Evolutionary conservation across 2,113 vertebrate genomes (phyloP).

Genomic region (Probosciger aterrimus): DNA sequence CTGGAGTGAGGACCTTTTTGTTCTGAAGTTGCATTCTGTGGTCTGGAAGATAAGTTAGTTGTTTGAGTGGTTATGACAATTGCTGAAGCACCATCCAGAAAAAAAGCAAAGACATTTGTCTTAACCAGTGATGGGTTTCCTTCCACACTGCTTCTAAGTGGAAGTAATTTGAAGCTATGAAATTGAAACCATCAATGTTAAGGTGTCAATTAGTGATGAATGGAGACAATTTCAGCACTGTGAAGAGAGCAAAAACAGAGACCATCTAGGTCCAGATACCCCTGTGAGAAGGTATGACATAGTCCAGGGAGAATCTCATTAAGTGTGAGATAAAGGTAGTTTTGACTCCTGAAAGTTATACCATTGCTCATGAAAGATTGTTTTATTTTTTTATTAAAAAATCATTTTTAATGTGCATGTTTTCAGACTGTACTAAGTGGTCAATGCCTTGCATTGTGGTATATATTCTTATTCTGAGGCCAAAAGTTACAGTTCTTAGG

Average conservation of each 20-base stretch:
- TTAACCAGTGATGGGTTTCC: background rate
- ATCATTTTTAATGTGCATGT: background rate
- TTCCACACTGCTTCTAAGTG: background rate
- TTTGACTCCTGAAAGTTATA: background rate
- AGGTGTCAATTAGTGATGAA: background rate
- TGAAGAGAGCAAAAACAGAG: background rate
- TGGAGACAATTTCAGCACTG: background rate
- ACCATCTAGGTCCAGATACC: background rate
- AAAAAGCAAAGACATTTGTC: background rate
- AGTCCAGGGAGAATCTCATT: background rate
- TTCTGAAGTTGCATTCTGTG: background rate
- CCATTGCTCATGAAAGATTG: background rate
- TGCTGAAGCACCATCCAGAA: background rate
- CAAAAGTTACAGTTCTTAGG: background rate
- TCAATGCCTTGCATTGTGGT: background rate
- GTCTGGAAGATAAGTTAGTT: background rate
- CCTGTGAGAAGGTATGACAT: background rate
- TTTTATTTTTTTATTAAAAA: constrained; percentile 49
- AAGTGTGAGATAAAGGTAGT: background rate
- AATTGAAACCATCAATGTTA: background rate
- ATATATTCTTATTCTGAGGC: background rate
- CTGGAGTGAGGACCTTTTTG: background rate
- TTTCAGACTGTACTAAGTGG: background rate
- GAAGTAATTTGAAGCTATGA: background rate
- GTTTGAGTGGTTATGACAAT: background rate